Base-by-base conservation (phyloP, 2,888 invertebrate genomes). In the Coelinius sp. region DNA sequence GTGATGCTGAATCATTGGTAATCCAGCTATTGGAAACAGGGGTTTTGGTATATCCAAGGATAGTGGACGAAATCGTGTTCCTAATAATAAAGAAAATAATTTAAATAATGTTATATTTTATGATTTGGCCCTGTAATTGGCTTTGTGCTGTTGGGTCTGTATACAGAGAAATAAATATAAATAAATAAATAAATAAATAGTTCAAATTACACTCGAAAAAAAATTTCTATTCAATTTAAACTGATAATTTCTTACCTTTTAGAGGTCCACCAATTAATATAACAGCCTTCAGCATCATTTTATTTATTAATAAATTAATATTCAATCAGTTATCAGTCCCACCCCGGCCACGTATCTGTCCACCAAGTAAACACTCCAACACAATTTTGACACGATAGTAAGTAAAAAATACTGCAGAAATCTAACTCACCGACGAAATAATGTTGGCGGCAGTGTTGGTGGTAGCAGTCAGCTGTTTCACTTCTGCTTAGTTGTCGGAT, bases 21-120 rank as follows among this genome's bases (percentile, higher is more conserved):
- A 89, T 0, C 99, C 99, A 65, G 98, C 99, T 12, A 99, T 94
- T 0, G 98, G 98, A 88, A 99, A 99, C 14, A 99, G 88, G 0
- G 99, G 99, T 88, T 99, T 99, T 0, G 99, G 98, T n/a, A 95
- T 93, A 85, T 99, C 98, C 73, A 99, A 89, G 0, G 98, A 98
- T 2, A 99, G 89, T 0, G 99, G 99, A 0, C 99, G 93, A 88
- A 99, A 99, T 68, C 99, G 91, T 7, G 99, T 99, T 0, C 99
- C 99, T 98, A 86, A 44, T 6, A 4, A 20, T 41, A 3, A 20
- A 49, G 3, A 3, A 49, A 20, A 8, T 49, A 5, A 20, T 20
- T 4, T 14, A 5, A n/a, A 46, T 46, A n/a, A n/a, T n/a, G n/a
- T n/a, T n/a, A n/a, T n/a, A n/a, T n/a, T n/a, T n/a, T n/a, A n/a